Conservation (phyloP, 2,113 vertebrate species). For the Elaphurus davidianus region DNA sequence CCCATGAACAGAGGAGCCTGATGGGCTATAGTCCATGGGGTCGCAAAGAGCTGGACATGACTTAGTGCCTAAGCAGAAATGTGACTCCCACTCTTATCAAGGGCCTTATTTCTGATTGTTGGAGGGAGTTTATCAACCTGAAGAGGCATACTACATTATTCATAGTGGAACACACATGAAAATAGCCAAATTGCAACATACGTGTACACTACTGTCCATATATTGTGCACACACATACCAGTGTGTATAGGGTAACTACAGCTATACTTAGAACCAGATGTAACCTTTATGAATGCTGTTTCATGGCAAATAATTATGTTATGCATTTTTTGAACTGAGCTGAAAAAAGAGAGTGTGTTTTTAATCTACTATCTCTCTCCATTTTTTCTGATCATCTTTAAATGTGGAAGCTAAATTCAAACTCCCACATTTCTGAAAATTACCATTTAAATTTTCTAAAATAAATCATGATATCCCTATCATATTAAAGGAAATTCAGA, state of each 20-base stretch:
- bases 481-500: neutral
- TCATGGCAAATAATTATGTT: neutral
- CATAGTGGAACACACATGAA: neutral
- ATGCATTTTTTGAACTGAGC: neutral
- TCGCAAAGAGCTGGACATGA: neutral
- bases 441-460: neutral
- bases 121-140: neutral
- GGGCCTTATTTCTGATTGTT: neutral
- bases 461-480: neutral
- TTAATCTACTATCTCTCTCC: neutral
- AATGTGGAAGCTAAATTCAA: neutral
- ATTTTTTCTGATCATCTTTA: neutral
- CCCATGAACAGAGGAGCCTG: neutral
- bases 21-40: neutral
- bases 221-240: neutral
- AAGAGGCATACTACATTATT: neutral
- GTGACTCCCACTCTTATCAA: neutral
- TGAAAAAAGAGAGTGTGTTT: neutral
- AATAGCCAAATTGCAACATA: neutral
- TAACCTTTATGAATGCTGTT: neutral
- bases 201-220: neutral
- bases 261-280: neutral
- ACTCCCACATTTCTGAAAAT: neutral
- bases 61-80: neutral
- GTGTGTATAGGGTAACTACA: neutral